Percentiles rank a stretch among this genome's conserved stretches.
These are phyloP conservation scores for Leptopilina boulardi DNA, from an alignment of 1,140 invertebrate genomes.

Conservation along the genomic window DNA sequence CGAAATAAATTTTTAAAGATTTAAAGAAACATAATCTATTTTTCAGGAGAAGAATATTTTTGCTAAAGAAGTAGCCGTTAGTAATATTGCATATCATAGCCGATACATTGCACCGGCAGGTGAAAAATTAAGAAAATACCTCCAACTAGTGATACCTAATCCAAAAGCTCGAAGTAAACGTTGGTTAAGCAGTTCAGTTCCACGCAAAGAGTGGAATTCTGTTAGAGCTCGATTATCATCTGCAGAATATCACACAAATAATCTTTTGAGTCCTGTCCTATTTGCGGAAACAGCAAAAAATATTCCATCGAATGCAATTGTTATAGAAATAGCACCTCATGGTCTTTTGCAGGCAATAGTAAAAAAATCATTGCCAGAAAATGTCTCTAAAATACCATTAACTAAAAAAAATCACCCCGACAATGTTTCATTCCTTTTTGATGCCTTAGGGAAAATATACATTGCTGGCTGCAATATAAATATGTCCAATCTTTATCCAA, in stretches of 20 bases:
- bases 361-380: slow-evolving; percentile 36
- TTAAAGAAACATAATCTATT: neutral
- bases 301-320: slow-evolving; percentile 85
- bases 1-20: neutral
- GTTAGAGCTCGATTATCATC: slow-evolving; percentile 83
- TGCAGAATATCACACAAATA: slow-evolving; percentile 93
- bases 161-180: slow-evolving; percentile 81
- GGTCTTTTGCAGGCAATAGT: slow-evolving; percentile 66
- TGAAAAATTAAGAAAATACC: no score
- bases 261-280: slow-evolving; percentile 86
- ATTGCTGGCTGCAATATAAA: slow-evolving; percentile 78
- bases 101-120: slow-evolving; percentile 77
- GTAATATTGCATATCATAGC: slow-evolving; percentile 82
- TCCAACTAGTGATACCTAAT: slow-evolving; percentile 78
- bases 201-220: slow-evolving; percentile 82
- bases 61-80: neutral
- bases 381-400: slow-evolving; percentile 83
- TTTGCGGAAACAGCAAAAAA: slow-evolving; percentile 87
- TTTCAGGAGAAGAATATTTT: neutral
- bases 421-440: slow-evolving; percentile 81
- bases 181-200: slow-evolving; percentile 90
- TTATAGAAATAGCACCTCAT: slow-evolving; percentile 86
- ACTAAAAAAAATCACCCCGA: slow-evolving; percentile 84
- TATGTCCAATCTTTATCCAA: slow-evolving; percentile 78
- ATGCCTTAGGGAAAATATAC: slow-evolving; percentile 83